Percentiles rank a stretch among this genome's conserved stretches.
These are phyloP conservation scores for Vanacampus margaritifer DNA, from an alignment of 2,113 vertebrate genomes.

Conservation along the genomic window DNA sequence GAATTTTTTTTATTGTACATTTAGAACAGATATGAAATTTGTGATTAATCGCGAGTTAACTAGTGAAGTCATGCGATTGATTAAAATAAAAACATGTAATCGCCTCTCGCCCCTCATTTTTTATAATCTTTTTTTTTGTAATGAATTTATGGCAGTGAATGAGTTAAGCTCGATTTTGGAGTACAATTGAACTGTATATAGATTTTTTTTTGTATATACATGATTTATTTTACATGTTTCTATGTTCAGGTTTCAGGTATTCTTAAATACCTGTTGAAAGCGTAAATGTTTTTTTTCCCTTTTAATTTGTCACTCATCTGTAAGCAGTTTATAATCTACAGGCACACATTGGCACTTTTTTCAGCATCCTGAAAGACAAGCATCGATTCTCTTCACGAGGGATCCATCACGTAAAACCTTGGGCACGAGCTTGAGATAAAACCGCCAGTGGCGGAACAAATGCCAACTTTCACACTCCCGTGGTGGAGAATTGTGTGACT, in stretches of 20 bases:
- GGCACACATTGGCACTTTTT: constrained; percentile 19
- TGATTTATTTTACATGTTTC: background rate
- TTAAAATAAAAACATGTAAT: too few species aligned
- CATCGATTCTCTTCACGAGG: background rate
- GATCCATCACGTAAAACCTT: constrained; percentile 10
- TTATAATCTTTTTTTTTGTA: too few species aligned
- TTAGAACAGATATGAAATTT: too few species aligned
- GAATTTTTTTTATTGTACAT: too few species aligned
- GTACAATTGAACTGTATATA: background rate
- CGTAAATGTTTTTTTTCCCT: background rate
- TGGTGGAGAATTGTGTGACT: constrained; percentile 52
- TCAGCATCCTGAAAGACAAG: constrained; percentile 8
- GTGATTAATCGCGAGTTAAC: too few species aligned
- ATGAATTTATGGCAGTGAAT: too few species aligned
- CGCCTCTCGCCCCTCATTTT: too few species aligned
- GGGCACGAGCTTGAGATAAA: constrained; percentile 8
- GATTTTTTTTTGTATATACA: background rate
- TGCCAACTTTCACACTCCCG: constrained; percentile 42
- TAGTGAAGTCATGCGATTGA: too few species aligned
- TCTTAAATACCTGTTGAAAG: background rate
- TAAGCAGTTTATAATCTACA: constrained; percentile 1
- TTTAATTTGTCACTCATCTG: background rate
- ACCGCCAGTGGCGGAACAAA: background rate
- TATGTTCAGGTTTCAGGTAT: background rate
- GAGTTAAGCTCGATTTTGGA: too few species aligned